Conservation (phyloP, 2,113 vertebrate species). For the Callaeas wilsoni region DNA sequence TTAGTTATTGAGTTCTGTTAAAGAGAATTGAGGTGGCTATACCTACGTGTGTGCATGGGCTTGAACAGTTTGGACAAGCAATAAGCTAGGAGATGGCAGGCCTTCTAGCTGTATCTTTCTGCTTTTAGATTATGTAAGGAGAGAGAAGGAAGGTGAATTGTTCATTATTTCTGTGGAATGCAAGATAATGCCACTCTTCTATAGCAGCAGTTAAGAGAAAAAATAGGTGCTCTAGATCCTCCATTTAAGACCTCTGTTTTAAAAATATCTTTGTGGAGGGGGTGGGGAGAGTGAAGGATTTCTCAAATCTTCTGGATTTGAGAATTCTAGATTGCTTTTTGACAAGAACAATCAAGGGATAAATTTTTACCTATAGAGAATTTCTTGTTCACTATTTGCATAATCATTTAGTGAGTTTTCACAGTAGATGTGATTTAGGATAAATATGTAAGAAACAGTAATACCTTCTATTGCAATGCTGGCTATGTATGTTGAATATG, state of each 20-base stretch:
- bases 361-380: neutral
- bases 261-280: neutral
- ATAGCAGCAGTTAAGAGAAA: neutral
- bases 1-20: neutral
- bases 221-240: neutral
- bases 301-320: neutral
- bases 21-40: neutral
- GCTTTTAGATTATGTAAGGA: neutral
- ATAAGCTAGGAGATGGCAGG: neutral
- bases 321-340: neutral
- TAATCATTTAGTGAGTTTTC: neutral
- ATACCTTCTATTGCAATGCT: neutral
- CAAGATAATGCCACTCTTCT: neutral
- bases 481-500: neutral
- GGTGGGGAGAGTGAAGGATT: neutral
- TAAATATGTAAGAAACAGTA: neutral
- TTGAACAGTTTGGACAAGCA: neutral
- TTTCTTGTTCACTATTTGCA: neutral
- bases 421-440: neutral
- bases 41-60: fast-evolving
- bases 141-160: neutral
- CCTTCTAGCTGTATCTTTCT: neutral
- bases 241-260: neutral
- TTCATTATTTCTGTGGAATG: neutral
- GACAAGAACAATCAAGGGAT: neutral